Base-by-base conservation (phyloP, 2,797 vertebrate species). In the Dromococcyx pavoninus region DNA sequence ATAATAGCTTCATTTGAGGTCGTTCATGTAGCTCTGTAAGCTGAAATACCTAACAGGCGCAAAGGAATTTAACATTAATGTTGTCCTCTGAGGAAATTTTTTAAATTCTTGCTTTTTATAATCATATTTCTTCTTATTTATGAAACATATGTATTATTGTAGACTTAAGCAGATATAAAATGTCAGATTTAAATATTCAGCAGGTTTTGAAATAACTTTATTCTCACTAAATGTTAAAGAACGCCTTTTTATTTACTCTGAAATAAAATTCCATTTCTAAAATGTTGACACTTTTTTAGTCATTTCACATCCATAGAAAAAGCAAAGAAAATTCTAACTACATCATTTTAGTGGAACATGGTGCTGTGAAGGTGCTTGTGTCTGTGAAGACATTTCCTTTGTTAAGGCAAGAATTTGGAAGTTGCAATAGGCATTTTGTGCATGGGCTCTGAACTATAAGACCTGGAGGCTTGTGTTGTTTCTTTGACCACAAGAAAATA, bases 121-220 rank as follows among this genome's bases (percentile, higher is more conserved):
- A 39, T 65, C 25, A 43, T 76, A 46, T 35, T 79, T 86, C 8
- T 44, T 82, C 32, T 48, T 76, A 72, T 91, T 92, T 91, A 72
- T 65, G 66, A 83, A 89, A 46, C 35, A 30, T 65, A 35, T 18
- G 21, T 69, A 56, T 46, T 76, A 39, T 50, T 81, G 27, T 37
- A 86, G 37, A 66, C 50, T 35, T 60, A 92, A 88, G 50, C 35
- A 92, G 75, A 72, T 64, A 78, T 30, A 67, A 91, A 92, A 95
- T 88, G 56, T 61, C 70, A 81, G 25, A 62, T 91, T 88, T 91
- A 93, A 92, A 91, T 92, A 92, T 91, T 92, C 75, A 69, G 27
- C n/a, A 69, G 27, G 65, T 91, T 79, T 92, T 48, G 7, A 74
- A 75, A 76, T 80, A 64, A 50, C 57, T 89, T 87, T 48, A 17